A percentile compares a stretch with the other conserved stretches of the same genome.
Conservation (phyloP, 2,888 invertebrate genomes). For the Onchidella celtica region DNA sequence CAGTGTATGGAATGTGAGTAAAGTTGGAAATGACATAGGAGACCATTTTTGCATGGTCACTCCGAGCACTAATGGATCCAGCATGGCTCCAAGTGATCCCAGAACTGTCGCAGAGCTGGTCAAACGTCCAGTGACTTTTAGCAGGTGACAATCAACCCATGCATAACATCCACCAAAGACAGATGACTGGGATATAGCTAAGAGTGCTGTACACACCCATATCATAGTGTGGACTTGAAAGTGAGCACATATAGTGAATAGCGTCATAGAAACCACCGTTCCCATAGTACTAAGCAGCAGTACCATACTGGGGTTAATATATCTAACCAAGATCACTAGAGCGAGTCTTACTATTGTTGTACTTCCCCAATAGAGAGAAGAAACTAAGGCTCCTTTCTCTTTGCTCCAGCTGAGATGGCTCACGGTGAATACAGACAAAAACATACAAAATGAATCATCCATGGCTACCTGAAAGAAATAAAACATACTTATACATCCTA, state of each 20-base stretch:
- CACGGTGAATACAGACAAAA: conserved; percentile 36
- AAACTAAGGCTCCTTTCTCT: conserved; percentile 17
- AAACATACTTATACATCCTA: conserved; percentile 10
- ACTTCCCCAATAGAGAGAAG: conserved; percentile 35
- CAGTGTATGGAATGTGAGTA: neutral
- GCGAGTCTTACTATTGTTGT: conserved; percentile 20
- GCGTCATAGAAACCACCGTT: conserved; percentile 1
- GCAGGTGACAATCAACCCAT: conserved; percentile 31
- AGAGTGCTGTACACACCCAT: conserved; percentile 24
- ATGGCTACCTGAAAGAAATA: conserved; percentile 25
- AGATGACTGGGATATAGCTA: conserved; percentile 35
- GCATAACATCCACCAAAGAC: conserved; percentile 38
- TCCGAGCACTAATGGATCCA: conserved; percentile 26
- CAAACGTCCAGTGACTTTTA: neutral
- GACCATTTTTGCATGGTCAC: conserved; percentile 30
- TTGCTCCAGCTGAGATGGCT: conserved; percentile 35
- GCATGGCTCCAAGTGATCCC: conserved; percentile 31
- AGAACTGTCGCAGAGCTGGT: conserved; percentile 33
- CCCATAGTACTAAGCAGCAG: neutral
- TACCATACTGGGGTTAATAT: conserved; percentile 9
- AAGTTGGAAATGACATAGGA: conserved; percentile 33
- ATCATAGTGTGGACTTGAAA: conserved; percentile 28
- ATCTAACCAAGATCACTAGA: conserved; percentile 4
- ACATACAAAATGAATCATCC: conserved; percentile 27
- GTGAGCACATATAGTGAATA: conserved; percentile 1